Percentiles rank a stretch among this genome's conserved stretches.
Evolutionary conservation across 2,797 vertebrate genomes (phyloP).

Genomic region (Vespertilio murinus): DNA sequence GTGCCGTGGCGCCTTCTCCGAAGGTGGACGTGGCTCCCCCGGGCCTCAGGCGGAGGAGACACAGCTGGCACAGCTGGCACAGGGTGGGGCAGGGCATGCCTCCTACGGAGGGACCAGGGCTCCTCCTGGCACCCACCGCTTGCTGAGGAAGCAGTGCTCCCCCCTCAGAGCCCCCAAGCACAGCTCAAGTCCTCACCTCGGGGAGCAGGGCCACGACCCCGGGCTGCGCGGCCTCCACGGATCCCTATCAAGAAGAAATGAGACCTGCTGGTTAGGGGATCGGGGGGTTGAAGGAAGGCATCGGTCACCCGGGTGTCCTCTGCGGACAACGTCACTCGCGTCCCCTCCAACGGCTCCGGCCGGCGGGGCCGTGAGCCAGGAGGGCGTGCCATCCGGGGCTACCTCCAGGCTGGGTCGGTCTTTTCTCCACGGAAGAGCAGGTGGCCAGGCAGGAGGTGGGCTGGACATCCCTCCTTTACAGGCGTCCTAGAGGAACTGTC

Average conservation of each 20-base stretch:
- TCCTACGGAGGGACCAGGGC: neutral
- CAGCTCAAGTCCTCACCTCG: rapidly evolving
- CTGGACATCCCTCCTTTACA: rapidly evolving
- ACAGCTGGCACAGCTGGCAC: neutral
- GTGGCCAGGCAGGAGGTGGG: neutral
- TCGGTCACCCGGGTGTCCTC: rapidly evolving
- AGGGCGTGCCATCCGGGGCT: rapidly evolving
- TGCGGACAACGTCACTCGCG: rapidly evolving
- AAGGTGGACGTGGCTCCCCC: neutral
- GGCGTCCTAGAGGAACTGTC: rapidly evolving
- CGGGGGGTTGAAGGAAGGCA: rapidly evolving
- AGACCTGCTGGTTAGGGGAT: neutral
- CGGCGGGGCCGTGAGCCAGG: neutral
- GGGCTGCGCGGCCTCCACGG: rapidly evolving
- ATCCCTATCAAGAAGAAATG: neutral
- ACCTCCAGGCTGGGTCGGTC: rapidly evolving
- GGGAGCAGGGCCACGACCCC: rapidly evolving
- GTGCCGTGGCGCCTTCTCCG: neutral
- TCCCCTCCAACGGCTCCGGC: neutral
- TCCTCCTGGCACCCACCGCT: rapidly evolving
- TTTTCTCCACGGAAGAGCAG: neutral
- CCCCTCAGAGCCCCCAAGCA: rapidly evolving
- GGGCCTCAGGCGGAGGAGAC: neutral
- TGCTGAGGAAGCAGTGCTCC: neutral
- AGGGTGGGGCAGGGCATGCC: rapidly evolving